Conservation (phyloP, 2,888 invertebrate species). For the Bellardia bayeri region DNA sequence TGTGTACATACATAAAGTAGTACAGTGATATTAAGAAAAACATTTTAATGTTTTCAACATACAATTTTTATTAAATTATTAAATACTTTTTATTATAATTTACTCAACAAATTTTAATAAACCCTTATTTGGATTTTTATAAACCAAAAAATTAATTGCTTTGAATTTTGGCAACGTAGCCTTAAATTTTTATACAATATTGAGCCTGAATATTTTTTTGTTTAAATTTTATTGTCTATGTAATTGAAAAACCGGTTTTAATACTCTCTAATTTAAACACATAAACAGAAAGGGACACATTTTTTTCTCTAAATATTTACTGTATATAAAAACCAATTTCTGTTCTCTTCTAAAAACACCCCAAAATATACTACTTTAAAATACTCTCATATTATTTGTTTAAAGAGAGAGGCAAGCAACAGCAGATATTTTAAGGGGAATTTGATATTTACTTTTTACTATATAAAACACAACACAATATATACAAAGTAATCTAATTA, state of each 20-base stretch:
- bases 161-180: slow-evolving; percentile 59
- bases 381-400: neutral
- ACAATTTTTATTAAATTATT: too few relatives aligned
- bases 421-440: slow-evolving; percentile 41
- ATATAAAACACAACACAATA: neutral
- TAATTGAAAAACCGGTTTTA: slow-evolving; percentile 65
- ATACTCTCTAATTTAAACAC: slow-evolving; percentile 34
- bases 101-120: neutral
- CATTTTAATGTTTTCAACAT: too few relatives aligned
- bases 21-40: too few relatives aligned
- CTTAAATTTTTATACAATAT: slow-evolving; percentile 48
- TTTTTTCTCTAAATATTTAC: slow-evolving; percentile 6
- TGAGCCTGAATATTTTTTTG: slow-evolving; percentile 51
- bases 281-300: slow-evolving; percentile 49
- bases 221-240: slow-evolving; percentile 49
- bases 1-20: too few relatives aligned
- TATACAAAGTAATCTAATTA: slow-evolving; percentile 37
- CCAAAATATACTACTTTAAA: neutral
- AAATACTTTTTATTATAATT: too few relatives aligned
- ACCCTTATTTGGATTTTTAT: slow-evolving; percentile 11
- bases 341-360: slow-evolving; percentile 21
- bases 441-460: slow-evolving; percentile 14
- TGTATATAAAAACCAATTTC: neutral
- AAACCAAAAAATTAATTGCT: slow-evolving; percentile 19
- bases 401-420: neutral